Evolutionary conservation across 2,888 invertebrate genomes (phyloP).

Genomic region (Drosophila yooni): DNA sequence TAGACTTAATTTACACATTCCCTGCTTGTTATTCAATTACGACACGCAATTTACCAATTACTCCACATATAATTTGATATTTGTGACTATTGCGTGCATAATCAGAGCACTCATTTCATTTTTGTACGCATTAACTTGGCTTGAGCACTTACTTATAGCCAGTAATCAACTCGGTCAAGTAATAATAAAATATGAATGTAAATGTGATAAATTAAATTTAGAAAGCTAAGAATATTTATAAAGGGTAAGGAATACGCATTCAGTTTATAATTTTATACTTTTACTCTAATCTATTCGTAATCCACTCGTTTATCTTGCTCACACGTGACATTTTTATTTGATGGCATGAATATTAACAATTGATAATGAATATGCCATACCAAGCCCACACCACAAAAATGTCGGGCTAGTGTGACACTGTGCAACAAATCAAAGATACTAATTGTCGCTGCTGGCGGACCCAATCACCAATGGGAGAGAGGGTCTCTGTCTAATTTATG

Average conservation of each 20-base stretch:
- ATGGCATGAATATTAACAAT: conserved; percentile 38
- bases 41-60: conserved; percentile 21
- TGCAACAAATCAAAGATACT: conserved; percentile 36
- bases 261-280: neutral
- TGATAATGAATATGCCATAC: conserved; percentile 39
- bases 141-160: conserved; percentile 1
- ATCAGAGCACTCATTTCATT: neutral
- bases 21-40: conserved; percentile 10
- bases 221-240: neutral
- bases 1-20: neutral
- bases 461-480: conserved; percentile 63
- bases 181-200: neutral
- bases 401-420: neutral
- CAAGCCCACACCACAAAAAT: neutral
- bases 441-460: conserved; percentile 44
- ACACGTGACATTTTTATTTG: conserved; percentile 35
- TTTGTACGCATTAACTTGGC: neutral
- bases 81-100: conserved; percentile 8
- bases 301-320: conserved; percentile 27
- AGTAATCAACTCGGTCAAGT: neutral
- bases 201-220: too few species aligned
- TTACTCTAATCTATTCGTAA: neutral
- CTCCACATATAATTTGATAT: conserved; percentile 11
- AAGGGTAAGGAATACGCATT: neutral
- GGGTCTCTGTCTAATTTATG: conserved; percentile 67